These are phyloP conservation scores for Spodoptera littoralis DNA, from an alignment of 2,888 invertebrate genomes.

Conservation along the genomic window DNA sequence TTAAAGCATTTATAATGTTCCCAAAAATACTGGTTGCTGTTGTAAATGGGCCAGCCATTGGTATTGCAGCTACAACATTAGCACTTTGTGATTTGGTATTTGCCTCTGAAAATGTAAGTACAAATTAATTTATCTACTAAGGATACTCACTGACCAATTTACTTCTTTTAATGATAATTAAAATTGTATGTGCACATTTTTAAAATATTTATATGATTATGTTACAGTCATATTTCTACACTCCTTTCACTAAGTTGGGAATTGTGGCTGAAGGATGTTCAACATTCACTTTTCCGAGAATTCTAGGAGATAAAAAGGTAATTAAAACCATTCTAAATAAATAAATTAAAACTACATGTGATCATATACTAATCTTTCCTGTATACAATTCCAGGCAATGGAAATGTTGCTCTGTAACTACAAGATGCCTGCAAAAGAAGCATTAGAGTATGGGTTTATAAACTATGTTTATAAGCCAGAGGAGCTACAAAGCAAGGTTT, in stretches of 20 bases:
- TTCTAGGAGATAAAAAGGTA: constrained; percentile 95
- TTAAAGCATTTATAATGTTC: constrained; percentile 94
- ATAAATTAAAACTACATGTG: background rate
- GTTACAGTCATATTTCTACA: constrained; percentile 94
- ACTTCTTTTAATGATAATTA: too few relatives aligned
- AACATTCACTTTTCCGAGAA: constrained; percentile 94
- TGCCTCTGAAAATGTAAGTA: constrained; percentile 93
- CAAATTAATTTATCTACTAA: too few relatives aligned
- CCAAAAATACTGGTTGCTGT: constrained; percentile 96
- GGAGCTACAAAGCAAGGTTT: constrained; percentile 89
- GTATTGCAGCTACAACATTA: constrained; percentile 95
- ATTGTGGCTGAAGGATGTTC: constrained; percentile 97
- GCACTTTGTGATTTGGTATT: constrained; percentile 96
- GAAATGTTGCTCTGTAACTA: constrained; percentile 92
- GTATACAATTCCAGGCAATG: constrained; percentile 79
- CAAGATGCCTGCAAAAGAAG: constrained; percentile 94
- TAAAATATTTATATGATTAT: constrained; percentile 2
- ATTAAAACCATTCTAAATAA: background rate
- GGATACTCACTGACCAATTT: too few relatives aligned
- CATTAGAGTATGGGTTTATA: constrained; percentile 93
- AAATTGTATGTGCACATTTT: too few relatives aligned
- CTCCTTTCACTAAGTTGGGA: constrained; percentile 96
- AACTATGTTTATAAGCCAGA: constrained; percentile 92
- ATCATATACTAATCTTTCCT: background rate
- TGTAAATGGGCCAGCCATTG: constrained; percentile 98